Conservation (phyloP, 1,140 invertebrate species). For the Drosophila funebris region DNA sequence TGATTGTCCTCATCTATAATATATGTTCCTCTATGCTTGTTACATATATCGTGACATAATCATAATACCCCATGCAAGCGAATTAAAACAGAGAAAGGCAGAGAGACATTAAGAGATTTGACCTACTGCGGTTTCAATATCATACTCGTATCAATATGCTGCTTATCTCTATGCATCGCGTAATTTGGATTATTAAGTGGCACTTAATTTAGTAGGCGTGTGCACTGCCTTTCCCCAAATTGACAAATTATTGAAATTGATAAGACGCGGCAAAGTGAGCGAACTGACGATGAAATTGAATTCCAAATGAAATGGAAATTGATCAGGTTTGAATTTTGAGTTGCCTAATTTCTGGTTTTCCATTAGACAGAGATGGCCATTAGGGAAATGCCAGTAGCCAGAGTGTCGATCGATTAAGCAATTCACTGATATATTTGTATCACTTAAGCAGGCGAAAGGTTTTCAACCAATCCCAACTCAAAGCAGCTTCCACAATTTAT, state of each 20-base stretch:
- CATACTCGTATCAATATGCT: constrained; percentile 4
- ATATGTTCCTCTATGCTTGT: too few species aligned
- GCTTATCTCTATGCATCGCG: constrained; percentile 69
- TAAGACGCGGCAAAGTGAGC: constrained; percentile 28
- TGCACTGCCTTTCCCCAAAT: constrained; percentile 59
- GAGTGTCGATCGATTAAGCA: constrained; percentile 65
- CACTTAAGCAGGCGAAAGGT: constrained; percentile 65
- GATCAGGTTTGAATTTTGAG: constrained; percentile 38
- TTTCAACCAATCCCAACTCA: neutral
- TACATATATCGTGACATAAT: neutral
- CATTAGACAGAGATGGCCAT: constrained; percentile 43
- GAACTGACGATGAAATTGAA: constrained; percentile 31
- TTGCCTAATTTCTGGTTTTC: constrained; percentile 52
- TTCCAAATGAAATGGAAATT: constrained; percentile 18
- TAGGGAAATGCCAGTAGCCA: constrained; percentile 74
- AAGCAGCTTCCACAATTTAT: neutral
- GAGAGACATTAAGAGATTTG: constrained; percentile 37
- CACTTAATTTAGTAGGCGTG: constrained; percentile 80
- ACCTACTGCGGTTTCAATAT: constrained; percentile 54
- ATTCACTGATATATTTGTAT: constrained; percentile 70
- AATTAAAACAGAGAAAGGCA: neutral
- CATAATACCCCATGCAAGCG: neutral
- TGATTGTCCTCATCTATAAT: too few species aligned
- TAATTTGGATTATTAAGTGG: constrained; percentile 81
- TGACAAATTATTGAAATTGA: constrained; percentile 73